phyloP scores from a whole-genome alignment of 2,113 vertebrate species.

The Ctenomys sociabilis region DNA sequence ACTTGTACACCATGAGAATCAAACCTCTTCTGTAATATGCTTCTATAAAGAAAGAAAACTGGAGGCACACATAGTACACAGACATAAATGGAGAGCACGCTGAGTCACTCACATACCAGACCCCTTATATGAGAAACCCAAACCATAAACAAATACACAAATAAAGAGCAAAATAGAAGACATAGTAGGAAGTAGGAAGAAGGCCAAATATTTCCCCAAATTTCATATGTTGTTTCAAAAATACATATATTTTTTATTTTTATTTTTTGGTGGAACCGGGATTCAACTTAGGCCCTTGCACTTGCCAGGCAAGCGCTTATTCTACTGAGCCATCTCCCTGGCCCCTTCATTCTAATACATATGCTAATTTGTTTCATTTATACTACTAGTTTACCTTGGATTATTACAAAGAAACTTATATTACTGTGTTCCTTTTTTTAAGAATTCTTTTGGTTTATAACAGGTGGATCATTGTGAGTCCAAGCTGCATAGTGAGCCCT shows the following conservation, averaged over 20 bases:
- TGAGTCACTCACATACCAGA: not conserved
- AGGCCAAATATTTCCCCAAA: not conserved
- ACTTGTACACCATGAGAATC: not conserved
- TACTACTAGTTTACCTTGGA: not conserved
- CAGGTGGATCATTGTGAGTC: too few species aligned
- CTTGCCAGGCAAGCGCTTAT: too few species aligned
- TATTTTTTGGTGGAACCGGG: too few species aligned
- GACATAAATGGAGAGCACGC: not conserved
- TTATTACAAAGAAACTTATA: not conserved
- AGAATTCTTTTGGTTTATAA: not conserved
- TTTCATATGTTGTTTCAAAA: not conserved
- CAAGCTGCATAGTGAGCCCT: too few species aligned
- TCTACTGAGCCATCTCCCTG: too few species aligned
- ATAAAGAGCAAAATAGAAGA: not conserved
- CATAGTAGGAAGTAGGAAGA: not conserved
- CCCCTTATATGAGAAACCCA: not conserved
- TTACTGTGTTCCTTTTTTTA: not conserved
- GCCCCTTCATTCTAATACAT: not conserved
- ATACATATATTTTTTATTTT: not conserved
- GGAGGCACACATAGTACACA: not conserved
- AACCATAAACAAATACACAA: not conserved
- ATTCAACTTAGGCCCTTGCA: too few species aligned
- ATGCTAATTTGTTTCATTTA: not conserved
- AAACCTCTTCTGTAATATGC: not conserved
- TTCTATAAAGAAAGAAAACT: not conserved